These are phyloP conservation scores for Sus cebifrons DNA, from an alignment of 2,797 vertebrate species.

Conservation along the genomic window DNA sequence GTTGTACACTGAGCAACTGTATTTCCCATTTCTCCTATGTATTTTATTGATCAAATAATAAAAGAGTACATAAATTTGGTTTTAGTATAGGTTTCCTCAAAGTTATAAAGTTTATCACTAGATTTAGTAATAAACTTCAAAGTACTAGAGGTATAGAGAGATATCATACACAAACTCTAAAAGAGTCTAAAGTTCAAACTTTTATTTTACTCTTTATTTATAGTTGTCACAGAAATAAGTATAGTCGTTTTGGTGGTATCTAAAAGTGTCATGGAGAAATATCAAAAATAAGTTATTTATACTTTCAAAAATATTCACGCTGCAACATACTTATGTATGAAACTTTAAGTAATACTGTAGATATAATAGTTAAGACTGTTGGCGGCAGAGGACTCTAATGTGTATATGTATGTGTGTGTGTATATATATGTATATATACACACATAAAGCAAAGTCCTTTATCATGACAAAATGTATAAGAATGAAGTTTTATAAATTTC, in stretches of 20 bases:
- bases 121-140: slow-evolving; percentile 74
- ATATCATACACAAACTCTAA: slow-evolving; percentile 40
- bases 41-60: slow-evolving; percentile 81
- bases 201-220: slow-evolving; percentile 70
- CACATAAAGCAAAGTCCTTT: background rate
- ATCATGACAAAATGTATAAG: background rate
- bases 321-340: background rate
- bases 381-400: background rate
- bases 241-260: background rate
- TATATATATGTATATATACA: background rate
- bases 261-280: background rate
- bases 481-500: background rate
- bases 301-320: background rate
- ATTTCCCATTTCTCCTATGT: slow-evolving; percentile 68
- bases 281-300: slow-evolving; percentile 7
- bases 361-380: background rate
- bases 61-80: slow-evolving; percentile 83
- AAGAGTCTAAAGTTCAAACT: background rate
- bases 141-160: slow-evolving; percentile 60
- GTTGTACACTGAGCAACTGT: slow-evolving; percentile 70
- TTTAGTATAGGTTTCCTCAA: slow-evolving; percentile 81
- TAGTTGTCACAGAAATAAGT: slow-evolving; percentile 19
- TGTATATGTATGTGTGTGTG: background rate
- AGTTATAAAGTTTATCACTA: slow-evolving; percentile 83
- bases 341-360: background rate